Evolutionary conservation across 2,888 invertebrate species (phyloP), one percentile per base, ranked within the genome.

Genomic region (Drosophila acutilabella): DNA sequence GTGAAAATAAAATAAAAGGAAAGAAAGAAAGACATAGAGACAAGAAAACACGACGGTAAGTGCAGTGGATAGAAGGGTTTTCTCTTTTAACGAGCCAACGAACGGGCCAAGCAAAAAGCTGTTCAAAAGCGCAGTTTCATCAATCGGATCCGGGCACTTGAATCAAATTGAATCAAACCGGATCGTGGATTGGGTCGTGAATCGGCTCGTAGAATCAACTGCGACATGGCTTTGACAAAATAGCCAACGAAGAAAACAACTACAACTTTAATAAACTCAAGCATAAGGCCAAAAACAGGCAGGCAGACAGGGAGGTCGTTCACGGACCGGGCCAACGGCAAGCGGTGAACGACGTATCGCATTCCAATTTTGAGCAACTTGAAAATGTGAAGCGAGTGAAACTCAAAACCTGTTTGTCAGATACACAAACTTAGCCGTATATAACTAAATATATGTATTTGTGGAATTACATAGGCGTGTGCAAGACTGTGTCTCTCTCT

Each of bases 321-420:
- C 44, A n/a, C 18, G 8, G 18, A 41, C n/a, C 8, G 56, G 14
- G 26, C 7, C 47, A 30, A 30, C 7, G 8, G 2, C 8, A 30
- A 30, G 8, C 30, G 8, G 7, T 8, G 30, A 30, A 30, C 30
- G 8, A 30, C 30, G 64, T 71, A 77, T 54, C 77, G 85, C 84
- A 88, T 84, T 84, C 83, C 88, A 84, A 87, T 78, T 85, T 81
- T 80, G 70, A 83, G 78, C 69, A 71, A 71, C 69, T 75, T 78
- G 70, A 82, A 86, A 83, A 83, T 83, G 74, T 74, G 86, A 83
- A 86, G 67, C 86, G 83, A 83, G 86, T 86, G 83, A 83, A 86
- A 86, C 83, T 83, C 81, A 80, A 83, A 83, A 83, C 83, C 58
- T 52, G 83, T 83, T 86, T 73, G 26, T 47, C 48, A 52, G 57